These are phyloP conservation scores for Tachycineta bicolor DNA, from an alignment of 2,113 vertebrate species.

Conservation along the genomic window DNA sequence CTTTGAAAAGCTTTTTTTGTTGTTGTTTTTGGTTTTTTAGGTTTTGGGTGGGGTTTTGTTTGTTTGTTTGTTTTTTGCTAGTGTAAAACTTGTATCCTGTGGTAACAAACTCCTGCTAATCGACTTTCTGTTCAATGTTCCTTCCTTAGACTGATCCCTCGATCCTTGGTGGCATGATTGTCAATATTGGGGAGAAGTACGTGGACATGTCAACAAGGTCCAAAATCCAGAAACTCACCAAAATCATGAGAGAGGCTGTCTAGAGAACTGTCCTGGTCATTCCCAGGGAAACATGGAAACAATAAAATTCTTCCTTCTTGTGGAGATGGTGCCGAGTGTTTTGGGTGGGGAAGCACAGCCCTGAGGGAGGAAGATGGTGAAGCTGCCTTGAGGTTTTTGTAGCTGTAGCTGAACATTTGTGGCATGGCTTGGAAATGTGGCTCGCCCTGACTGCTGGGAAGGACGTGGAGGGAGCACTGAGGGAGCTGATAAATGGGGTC, in stretches of 20 bases:
- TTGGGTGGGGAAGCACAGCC: not conserved
- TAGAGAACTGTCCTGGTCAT: not conserved
- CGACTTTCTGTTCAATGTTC: not conserved
- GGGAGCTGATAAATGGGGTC: not conserved
- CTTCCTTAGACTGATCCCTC: conserved; percentile 82
- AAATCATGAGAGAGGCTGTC: conserved; percentile 80
- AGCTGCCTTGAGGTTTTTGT: not conserved
- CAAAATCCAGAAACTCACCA: conserved; percentile 93
- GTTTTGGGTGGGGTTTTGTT: not conserved
- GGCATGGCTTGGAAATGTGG: not conserved
- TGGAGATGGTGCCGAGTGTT: not conserved
- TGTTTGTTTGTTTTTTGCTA: not conserved
- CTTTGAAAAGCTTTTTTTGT: not conserved
- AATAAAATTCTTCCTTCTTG: conserved; percentile 66
- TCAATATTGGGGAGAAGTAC: conserved; percentile 94
- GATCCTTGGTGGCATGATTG: conserved; percentile 95
- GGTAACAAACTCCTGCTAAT: not conserved
- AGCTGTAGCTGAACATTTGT: rapidly evolving
- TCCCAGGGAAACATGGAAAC: not conserved
- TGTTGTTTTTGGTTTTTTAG: too few species aligned
- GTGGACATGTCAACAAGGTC: conserved; percentile 94
- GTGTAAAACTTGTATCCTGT: not conserved
- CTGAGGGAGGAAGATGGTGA: not conserved
- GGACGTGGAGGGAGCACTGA: not conserved
- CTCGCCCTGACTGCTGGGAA: not conserved